Evolutionary conservation across 2,888 invertebrate genomes (phyloP).

Genomic region (Psylliodes chrysocephalus): DNA sequence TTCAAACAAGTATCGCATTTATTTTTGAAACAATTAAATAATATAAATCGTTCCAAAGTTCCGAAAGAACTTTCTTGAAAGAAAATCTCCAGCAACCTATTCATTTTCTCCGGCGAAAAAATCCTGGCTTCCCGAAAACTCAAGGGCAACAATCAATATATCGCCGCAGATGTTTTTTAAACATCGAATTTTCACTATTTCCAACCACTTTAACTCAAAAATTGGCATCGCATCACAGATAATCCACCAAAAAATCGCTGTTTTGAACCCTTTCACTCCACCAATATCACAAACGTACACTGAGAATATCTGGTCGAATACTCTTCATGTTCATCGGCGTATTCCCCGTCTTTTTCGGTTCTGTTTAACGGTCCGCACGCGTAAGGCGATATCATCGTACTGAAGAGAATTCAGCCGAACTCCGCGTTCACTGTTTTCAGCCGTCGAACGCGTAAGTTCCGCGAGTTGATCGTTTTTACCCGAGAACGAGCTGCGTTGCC

Average conservation of each 20-base stretch:
- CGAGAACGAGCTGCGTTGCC: conserved; percentile 20
- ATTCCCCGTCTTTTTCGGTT: conserved; percentile 43
- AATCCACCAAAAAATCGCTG: conserved; percentile 33
- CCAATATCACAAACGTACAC: conserved; percentile 41
- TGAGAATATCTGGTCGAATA: conserved; percentile 45
- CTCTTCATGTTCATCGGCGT: conserved; percentile 37
- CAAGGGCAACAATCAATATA: conserved; percentile 17
- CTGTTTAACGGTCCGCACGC: conserved; percentile 53
- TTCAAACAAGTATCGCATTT: no score
- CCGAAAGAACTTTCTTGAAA: no score
- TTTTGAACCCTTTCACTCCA: conserved; percentile 35
- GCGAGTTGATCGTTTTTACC: conserved; percentile 12
- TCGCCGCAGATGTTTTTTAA: conserved; percentile 28
- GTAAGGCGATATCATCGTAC: conserved; percentile 54
- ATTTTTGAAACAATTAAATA: no score
- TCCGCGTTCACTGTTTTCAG: conserved; percentile 10
- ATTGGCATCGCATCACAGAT: conserved; percentile 1
- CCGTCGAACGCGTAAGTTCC: not conserved
- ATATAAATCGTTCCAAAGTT: no score
- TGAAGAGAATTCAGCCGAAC: conserved; percentile 32
- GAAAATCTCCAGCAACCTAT: not conserved
- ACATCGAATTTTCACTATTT: conserved; percentile 6
- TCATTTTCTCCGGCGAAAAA: not conserved
- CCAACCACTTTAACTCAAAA: conserved; percentile 3
- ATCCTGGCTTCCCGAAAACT: conserved; percentile 16